A percentile compares a stretch with the other conserved stretches of the same genome.
phyloP scores from a whole-genome alignment of 2,888 invertebrate species.

The Cyaniris semiargus region DNA sequence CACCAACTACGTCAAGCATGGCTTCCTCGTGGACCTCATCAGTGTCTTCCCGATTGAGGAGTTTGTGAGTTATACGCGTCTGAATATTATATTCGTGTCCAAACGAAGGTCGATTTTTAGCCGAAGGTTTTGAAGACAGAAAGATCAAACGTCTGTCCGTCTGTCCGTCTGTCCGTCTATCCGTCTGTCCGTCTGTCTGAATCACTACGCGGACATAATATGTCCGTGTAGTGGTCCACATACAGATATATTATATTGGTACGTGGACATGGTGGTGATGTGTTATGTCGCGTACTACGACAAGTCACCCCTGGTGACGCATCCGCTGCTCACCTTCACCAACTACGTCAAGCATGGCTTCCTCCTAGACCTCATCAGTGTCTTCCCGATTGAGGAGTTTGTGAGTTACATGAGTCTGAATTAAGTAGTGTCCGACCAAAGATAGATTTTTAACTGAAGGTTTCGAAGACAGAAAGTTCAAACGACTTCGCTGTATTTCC shows the following conservation, averaged over 20 bases:
- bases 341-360: slow-evolving; percentile 67
- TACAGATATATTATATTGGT: slow-evolving; percentile 55
- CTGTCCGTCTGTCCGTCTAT: no score
- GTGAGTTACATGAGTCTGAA: slow-evolving; percentile 47
- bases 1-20: slow-evolving; percentile 61
- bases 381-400: slow-evolving; percentile 68
- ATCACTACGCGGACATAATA: no score
- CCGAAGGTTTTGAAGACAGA: no score
- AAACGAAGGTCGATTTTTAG: no score
- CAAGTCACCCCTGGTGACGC: slow-evolving; percentile 66
- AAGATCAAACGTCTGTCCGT: no score
- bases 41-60: slow-evolving; percentile 68
- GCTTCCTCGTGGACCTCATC: slow-evolving; percentile 65
- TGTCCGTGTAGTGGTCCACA: no score
- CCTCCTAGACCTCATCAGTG: slow-evolving; percentile 61
- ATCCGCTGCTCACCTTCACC: slow-evolving; percentile 65
- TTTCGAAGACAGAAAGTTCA: no score
- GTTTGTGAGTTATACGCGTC: slow-evolving; percentile 52
- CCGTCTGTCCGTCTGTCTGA: no score
- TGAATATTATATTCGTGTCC: background rate
- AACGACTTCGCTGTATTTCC: no score
- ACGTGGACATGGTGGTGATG: slow-evolving; percentile 68
- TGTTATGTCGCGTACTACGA: slow-evolving; percentile 74
- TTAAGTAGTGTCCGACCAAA: no score
- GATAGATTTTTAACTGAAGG: no score